These are phyloP conservation scores for Apis laboriosa DNA, from an alignment of 1,140 invertebrate species.

Conservation along the genomic window DNA sequence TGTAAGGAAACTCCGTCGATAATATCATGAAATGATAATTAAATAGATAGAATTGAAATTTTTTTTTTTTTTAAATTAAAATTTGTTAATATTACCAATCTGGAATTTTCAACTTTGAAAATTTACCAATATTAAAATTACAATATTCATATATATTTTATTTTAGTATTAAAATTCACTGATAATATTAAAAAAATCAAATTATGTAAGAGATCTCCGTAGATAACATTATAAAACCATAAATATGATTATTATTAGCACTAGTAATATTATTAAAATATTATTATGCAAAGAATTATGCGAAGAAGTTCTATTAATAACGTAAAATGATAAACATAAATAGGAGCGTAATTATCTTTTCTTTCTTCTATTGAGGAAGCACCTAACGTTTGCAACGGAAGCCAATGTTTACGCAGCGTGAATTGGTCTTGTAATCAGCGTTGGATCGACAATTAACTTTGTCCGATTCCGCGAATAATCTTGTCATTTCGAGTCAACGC, in stretches of 20 bases:
- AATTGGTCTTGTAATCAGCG: slow-evolving; percentile 32
- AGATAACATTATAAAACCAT: no score
- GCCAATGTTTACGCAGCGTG: slow-evolving; percentile 56
- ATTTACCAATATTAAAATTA: not conserved
- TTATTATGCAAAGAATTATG: not conserved
- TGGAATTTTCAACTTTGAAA: no score
- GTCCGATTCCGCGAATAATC: slow-evolving; percentile 23
- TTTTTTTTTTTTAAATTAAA: no score
- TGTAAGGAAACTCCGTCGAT: no score
- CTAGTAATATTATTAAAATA: no score
- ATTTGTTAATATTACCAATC: no score
- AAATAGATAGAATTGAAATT: no score
- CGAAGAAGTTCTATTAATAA: not conserved
- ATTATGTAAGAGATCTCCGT: no score
- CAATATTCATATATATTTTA: no score
- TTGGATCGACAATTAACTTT: slow-evolving; percentile 50
- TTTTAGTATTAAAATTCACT: no score
- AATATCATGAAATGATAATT: not conserved
- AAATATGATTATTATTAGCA: no score
- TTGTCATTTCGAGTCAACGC: slow-evolving; percentile 41
- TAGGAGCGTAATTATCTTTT: not conserved
- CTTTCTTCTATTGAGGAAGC: not conserved
- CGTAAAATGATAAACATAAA: not conserved
- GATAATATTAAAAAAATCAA: not conserved
- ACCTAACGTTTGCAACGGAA: slow-evolving; percentile 21